These are phyloP conservation scores for Tichodroma muraria DNA, from an alignment of 2,113 vertebrate species.

Conservation along the genomic window DNA sequence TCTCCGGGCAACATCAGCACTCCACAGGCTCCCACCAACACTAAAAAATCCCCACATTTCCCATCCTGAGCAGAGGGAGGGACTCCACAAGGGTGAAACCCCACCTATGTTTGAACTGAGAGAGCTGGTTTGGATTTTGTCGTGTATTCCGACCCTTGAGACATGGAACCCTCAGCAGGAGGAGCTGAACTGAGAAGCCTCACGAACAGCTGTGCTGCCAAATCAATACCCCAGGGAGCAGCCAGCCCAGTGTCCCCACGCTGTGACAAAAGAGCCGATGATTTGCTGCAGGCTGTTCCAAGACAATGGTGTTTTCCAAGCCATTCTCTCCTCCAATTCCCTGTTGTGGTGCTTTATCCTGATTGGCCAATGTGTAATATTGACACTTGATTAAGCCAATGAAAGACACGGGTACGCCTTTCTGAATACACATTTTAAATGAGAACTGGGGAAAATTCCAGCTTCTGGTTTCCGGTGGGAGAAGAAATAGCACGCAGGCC, in stretches of 20 bases:
- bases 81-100: neutral
- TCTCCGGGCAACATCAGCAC: neutral
- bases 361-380: too few relatives aligned
- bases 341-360: too few relatives aligned
- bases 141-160: rapidly evolving
- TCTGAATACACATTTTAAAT: too few relatives aligned
- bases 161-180: neutral
- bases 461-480: too few relatives aligned
- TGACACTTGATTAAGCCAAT: too few relatives aligned
- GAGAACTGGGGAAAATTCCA: too few relatives aligned
- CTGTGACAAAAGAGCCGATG: neutral
- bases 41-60: neutral
- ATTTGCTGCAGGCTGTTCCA: neutral
- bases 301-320: neutral
- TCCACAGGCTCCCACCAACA: neutral
- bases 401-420: too few relatives aligned
- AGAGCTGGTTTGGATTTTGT: neutral
- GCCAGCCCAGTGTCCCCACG: neutral
- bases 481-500: too few relatives aligned
- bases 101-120: rapidly evolving
- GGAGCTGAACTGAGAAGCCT: neutral
- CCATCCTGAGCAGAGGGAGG: neutral
- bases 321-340: neutral
- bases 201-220: neutral
- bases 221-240: neutral